Base-by-base conservation (phyloP, 2,888 invertebrate species). In the Eilema depressum region DNA sequence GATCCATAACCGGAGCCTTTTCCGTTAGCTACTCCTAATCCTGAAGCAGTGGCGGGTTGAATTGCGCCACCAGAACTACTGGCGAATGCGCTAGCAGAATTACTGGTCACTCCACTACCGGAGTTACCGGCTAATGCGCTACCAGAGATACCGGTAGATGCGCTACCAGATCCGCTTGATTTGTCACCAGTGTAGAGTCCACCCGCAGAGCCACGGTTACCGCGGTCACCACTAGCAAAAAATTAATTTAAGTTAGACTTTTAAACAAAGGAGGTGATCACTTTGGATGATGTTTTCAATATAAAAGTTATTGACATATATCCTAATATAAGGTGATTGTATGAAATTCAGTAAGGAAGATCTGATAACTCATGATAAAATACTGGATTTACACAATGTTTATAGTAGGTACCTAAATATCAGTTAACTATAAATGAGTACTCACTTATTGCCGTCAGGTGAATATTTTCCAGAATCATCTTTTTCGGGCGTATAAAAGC, bases 171-270 rank as follows among this genome's bases (percentile, higher is more conserved):
- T 56, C 82, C 80, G 28, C 63, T 73, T 23, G 57, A 70, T 68
- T 75, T 69, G 47, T 77, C 77, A 59, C 82, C 84, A 25, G 79
- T 76, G 76, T 87, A 86, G 47, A 83, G 80, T 30, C 90, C 89
- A 37, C 89, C 88, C n/a, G 85, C 82, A 11, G 85, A 78, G 59
- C 90, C 88, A 71, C 81, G 81, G 71, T 88, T 77, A 47, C 79
- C 86, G 67, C 83, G 82, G 68, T 73, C 37, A 63, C 66, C 66
- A 66, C 66, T 66, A 57, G 33, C 20, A 37, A 57, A 75, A 71
- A 63, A 63, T 53, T 33, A 25, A 77, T 63, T 56, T 60, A 59
- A 71, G 14, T 73, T 53, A 76, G 26, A 66, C n/a, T 53, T 53
- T 20, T 47, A 47, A 47, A 47, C 47, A 20, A n/a, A n/a, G 20